Percentiles rank a stretch among this genome's conserved stretches.
phyloP scores from a whole-genome alignment of 2,888 invertebrate genomes.

The Drosophila prostipennis region DNA sequence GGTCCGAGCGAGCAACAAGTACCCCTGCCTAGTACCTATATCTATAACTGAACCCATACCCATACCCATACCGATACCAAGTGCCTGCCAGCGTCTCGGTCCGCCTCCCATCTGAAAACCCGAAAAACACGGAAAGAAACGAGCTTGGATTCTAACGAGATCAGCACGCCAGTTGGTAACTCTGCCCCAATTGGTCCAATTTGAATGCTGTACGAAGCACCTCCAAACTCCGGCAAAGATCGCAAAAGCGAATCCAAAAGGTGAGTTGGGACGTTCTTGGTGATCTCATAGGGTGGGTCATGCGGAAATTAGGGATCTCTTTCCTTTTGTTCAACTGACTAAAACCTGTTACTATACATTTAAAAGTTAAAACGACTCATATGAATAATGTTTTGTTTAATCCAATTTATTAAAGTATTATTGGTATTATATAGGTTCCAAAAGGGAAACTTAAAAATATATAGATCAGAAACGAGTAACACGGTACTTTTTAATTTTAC shows the following conservation, averaged over 20 bases:
- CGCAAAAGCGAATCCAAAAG: slow-evolving; percentile 16
- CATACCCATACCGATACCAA: slow-evolving; percentile 11
- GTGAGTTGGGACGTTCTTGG: slow-evolving; percentile 19
- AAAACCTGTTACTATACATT: not conserved
- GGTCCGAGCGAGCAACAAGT: slow-evolving; percentile 50
- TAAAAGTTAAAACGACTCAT: not conserved
- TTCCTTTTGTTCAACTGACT: not conserved
- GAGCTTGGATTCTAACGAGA: slow-evolving; percentile 61
- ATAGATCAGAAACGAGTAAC: too few relatives aligned
- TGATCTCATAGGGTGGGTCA: slow-evolving; percentile 7
- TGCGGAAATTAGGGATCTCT: not conserved
- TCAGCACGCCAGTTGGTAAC: slow-evolving; percentile 39
- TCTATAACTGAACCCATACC: slow-evolving; percentile 5
- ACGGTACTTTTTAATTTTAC: too few relatives aligned
- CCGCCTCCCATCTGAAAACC: slow-evolving; percentile 45
- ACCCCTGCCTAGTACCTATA: slow-evolving; percentile 27
- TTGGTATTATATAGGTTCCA: too few relatives aligned
- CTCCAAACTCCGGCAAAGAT: slow-evolving; percentile 14
- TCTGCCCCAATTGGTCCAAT: slow-evolving; percentile 44
- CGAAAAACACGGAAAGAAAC: slow-evolving; percentile 57
- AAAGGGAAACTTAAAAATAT: too few relatives aligned
- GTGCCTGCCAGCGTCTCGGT: slow-evolving; percentile 38
- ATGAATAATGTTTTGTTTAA: too few relatives aligned
- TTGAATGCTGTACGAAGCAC: slow-evolving; percentile 29
- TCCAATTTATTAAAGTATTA: too few relatives aligned